A percentile compares a stretch with the other conserved stretches of the same genome.
Conservation (phyloP, 2,113 vertebrate species). For the Romanogobio albipinnatus region DNA sequence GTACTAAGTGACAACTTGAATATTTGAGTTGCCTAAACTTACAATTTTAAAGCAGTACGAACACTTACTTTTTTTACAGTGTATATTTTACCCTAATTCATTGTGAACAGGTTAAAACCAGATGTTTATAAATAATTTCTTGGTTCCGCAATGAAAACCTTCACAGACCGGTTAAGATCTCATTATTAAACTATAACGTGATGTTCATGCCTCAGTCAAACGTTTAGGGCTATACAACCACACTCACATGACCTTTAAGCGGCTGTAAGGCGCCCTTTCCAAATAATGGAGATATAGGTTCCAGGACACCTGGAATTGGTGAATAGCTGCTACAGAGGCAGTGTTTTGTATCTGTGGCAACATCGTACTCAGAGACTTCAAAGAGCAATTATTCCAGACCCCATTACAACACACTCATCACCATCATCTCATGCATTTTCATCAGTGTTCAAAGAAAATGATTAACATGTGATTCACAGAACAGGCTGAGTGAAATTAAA, state of each 20-base stretch:
- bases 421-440: slow-evolving; percentile 54
- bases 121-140: background rate
- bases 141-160: background rate
- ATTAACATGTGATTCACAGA: slow-evolving; percentile 43
- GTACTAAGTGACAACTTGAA: too few relatives aligned
- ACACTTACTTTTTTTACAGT: too few relatives aligned
- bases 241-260: slow-evolving; percentile 62
- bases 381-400: slow-evolving; percentile 49
- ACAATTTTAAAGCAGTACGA: too few relatives aligned
- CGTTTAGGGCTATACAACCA: slow-evolving; percentile 68
- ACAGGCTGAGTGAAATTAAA: slow-evolving; percentile 25
- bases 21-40: too few relatives aligned
- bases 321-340: slow-evolving; percentile 64
- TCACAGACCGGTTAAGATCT: background rate
- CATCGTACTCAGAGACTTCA: slow-evolving; percentile 53
- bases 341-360: slow-evolving; percentile 30
- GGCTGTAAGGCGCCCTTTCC: slow-evolving; percentile 73
- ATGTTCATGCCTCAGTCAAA: background rate
- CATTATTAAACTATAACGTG: background rate
- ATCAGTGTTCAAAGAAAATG: slow-evolving; percentile 52
- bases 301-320: slow-evolving; percentile 68
- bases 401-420: slow-evolving; percentile 48
- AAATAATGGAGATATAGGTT: slow-evolving; percentile 58
- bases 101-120: background rate
- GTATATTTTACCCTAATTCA: background rate